Evolutionary conservation across 30 jellyfish, hydroid and myxozoan genomes (phyloP).

Genomic region (Clytia hemisphaerica): DNA sequence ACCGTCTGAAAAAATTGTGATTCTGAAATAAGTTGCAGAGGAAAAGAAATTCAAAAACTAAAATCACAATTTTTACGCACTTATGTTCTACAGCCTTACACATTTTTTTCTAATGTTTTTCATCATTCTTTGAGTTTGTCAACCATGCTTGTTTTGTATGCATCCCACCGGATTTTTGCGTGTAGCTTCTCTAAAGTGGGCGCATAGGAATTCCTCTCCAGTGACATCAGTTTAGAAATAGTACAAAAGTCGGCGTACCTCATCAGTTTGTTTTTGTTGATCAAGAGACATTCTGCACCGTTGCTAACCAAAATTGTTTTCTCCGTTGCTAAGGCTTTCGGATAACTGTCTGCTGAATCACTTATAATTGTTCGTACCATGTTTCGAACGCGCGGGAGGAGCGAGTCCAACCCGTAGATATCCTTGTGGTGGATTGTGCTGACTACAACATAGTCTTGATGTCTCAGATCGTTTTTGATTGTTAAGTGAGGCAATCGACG

Average conservation of each 20-base stretch:
- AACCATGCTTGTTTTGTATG: too few species aligned
- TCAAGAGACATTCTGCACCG: slow-evolving; percentile 55
- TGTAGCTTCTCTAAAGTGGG: too few species aligned
- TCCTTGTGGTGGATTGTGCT: not conserved
- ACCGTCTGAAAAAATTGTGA: too few species aligned
- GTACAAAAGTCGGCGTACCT: slow-evolving; percentile 60
- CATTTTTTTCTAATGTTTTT: too few species aligned
- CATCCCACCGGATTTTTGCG: too few species aligned
- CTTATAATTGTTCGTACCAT: not conserved
- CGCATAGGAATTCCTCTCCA: too few species aligned
- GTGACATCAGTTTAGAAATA: slow-evolving; percentile 33
- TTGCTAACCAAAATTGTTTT: slow-evolving; percentile 35
- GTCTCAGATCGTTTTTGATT: not conserved
- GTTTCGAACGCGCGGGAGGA: not conserved
- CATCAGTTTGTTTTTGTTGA: slow-evolving; percentile 36
- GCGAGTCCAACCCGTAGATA: not conserved
- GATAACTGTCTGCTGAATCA: not conserved
- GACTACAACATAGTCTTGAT: not conserved
- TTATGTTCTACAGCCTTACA: too few species aligned
- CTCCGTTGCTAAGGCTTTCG: not conserved
- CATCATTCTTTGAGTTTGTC: too few species aligned
- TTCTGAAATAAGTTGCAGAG: too few species aligned
- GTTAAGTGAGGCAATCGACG: too few species aligned
- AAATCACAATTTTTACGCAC: too few species aligned
- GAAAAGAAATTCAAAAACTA: too few species aligned